phyloP scores from a whole-genome alignment of 1,140 invertebrate species.

The Drosophila bocki region DNA sequence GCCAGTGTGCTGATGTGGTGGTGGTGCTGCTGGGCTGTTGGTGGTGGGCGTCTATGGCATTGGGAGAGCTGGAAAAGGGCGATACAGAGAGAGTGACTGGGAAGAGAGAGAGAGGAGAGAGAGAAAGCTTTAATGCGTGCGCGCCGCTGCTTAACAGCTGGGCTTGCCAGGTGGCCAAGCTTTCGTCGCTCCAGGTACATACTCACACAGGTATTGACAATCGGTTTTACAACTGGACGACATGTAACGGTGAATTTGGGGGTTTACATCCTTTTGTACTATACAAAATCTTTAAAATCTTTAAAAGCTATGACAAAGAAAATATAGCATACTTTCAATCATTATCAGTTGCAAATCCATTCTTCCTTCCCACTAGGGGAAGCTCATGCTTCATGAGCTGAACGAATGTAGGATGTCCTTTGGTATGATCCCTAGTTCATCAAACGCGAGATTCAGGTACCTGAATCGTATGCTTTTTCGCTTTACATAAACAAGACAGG shows the following conservation, averaged over 20 bases:
- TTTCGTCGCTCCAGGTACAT: background rate
- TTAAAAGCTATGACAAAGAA: background rate
- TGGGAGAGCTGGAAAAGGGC: constrained; percentile 24
- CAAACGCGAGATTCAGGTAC: too few species aligned
- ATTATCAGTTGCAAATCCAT: background rate
- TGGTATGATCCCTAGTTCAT: too few species aligned
- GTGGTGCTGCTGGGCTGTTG: background rate
- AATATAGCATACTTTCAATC: background rate
- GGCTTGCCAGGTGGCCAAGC: constrained; percentile 47
- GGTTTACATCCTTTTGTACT: background rate
- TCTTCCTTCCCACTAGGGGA: background rate
- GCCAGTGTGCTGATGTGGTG: constrained; percentile 7
- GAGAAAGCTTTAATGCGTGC: constrained; percentile 53
- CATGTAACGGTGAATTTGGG: constrained; percentile 5
- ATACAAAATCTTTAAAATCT: background rate
- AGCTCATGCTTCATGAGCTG: too few species aligned
- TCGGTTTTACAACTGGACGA: too few species aligned
- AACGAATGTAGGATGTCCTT: too few species aligned
- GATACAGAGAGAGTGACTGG: constrained; percentile 10
- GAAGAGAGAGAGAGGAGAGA: constrained; percentile 7
- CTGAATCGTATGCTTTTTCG: too few species aligned
- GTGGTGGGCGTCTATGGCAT: constrained; percentile 16
- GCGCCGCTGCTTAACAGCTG: constrained; percentile 42
- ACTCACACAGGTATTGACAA: background rate
- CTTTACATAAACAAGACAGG: too few species aligned